Evolutionary conservation across 2,113 vertebrate genomes (phyloP), one percentile per base, ranked within the genome.

Genomic region (Carassius gibelio): DNA sequence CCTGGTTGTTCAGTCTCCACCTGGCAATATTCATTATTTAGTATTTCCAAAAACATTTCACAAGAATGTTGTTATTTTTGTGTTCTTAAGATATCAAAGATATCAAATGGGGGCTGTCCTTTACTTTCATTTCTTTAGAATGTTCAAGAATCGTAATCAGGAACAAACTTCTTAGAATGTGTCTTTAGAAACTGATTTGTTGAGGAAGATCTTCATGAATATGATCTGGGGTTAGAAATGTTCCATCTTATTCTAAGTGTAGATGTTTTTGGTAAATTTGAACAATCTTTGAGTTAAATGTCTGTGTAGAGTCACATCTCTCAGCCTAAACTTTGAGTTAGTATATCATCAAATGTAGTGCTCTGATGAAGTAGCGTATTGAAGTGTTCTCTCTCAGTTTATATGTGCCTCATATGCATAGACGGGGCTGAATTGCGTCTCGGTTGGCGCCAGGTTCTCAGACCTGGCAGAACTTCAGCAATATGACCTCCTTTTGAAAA

Each of bases 401-500:
- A 77, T 57, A 57, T 57, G 48, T 80, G 57, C 19, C 77, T 34
- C 57, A 45, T 59, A 79, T 62, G 52, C 57, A 59, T 36, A 80
- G 55, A 42, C 3, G 5, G 62, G 2, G 17, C 61, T 84, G 75
- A 87, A 88, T 81, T 88, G 84, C 78, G 11, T 88, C 83, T 84
- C 84, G 66, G 87, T 88, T 86, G 87, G 84, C 50, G 81, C 84
- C 0, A 50, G 81, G 87, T 88, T 88, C 84, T 86, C 84, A 87
- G 79, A 83, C 74, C 87, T 82, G 75, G 74, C 82, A 84, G 86
- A 68, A 81, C 82, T 84, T 88, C 86, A 83, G 76, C 79, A 82
- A 85, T 77, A 81, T 88, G 89, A 90, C 89, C 87, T 88, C 88
- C 88, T 87, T 91, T 90, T 88, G 72, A 91, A 87, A 86, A 83